Evolutionary conservation across 2,797 vertebrate genomes (phyloP).

Genomic region (Acipenser ruthenus): DNA sequence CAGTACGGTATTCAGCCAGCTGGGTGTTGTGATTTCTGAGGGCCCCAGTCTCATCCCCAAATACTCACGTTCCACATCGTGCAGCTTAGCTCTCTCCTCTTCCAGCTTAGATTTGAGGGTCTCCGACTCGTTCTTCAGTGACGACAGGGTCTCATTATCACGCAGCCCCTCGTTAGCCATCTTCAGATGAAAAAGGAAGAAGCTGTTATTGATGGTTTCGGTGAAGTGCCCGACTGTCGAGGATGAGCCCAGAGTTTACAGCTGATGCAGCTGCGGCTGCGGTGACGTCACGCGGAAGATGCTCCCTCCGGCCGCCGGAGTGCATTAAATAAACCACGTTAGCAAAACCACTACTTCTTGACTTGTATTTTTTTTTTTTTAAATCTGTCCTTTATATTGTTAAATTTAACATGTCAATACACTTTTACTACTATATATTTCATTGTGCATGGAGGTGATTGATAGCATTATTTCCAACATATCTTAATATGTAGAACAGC

Average conservation of each 20-base stretch:
- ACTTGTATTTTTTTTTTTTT: too few species aligned
- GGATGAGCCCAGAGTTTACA: constrained; percentile 39
- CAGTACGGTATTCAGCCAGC: neutral
- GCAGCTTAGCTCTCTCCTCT: constrained; percentile 85
- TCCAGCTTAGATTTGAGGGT: constrained; percentile 86
- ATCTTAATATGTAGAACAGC: too few species aligned
- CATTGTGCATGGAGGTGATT: too few species aligned
- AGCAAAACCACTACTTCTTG: too few species aligned
- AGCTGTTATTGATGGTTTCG: constrained; percentile 6
- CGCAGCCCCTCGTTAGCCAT: constrained; percentile 86
- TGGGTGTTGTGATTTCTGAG: constrained; percentile 20
- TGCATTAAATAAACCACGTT: too few species aligned
- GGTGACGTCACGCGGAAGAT: constrained; percentile 60
- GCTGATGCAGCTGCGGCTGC: constrained; percentile 54
- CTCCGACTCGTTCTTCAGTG: constrained; percentile 80
- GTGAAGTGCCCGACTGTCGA: neutral
- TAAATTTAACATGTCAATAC: too few species aligned
- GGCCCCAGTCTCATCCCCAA: constrained; percentile 42
- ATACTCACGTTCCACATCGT: constrained; percentile 87
- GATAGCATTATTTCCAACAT: too few species aligned
- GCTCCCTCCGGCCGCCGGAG: constrained; percentile 38
- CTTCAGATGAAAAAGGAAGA: constrained; percentile 53
- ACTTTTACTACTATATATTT: too few species aligned
- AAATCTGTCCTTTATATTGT: too few species aligned
- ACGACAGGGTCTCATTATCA: constrained; percentile 72